A percentile compares a stretch with the other conserved stretches of the same genome.
Conservation (phyloP, 2,113 vertebrate genomes). For the Cynopterus brachyotis region DNA sequence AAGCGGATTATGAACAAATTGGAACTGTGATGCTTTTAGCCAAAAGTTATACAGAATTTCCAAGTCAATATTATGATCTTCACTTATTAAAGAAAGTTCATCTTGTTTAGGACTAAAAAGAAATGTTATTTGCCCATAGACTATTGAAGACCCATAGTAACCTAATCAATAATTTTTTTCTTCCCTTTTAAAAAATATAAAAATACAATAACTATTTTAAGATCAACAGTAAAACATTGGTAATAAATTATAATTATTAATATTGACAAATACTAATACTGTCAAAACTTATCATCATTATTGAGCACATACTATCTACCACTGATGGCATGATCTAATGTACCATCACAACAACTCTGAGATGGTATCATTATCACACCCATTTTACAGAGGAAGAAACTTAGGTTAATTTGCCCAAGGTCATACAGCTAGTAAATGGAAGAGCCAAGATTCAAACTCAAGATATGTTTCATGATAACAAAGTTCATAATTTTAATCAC, state of each 20-base stretch:
- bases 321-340: not conserved
- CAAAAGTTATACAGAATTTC: not conserved
- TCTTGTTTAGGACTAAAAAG: not conserved
- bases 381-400: not conserved
- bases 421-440: not conserved
- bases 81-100: not conserved
- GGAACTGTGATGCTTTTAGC: not conserved
- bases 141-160: not conserved
- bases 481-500: slow-evolving; percentile 20
- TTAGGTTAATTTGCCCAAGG: not conserved
- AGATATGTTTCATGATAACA: not conserved
- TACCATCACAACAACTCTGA: not conserved
- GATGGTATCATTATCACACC: not conserved
- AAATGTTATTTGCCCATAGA: not conserved
- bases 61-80: not conserved
- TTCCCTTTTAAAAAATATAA: not conserved
- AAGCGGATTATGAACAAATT: slow-evolving; percentile 1
- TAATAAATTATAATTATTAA: not conserved
- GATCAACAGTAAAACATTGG: not conserved
- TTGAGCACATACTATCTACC: not conserved
- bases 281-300: not conserved
- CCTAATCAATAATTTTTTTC: not conserved
- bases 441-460: not conserved
- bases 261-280: not conserved
- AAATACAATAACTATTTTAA: not conserved